Evolutionary conservation across 2,888 invertebrate genomes (phyloP).

Genomic region (Hartigia nigra): DNA sequence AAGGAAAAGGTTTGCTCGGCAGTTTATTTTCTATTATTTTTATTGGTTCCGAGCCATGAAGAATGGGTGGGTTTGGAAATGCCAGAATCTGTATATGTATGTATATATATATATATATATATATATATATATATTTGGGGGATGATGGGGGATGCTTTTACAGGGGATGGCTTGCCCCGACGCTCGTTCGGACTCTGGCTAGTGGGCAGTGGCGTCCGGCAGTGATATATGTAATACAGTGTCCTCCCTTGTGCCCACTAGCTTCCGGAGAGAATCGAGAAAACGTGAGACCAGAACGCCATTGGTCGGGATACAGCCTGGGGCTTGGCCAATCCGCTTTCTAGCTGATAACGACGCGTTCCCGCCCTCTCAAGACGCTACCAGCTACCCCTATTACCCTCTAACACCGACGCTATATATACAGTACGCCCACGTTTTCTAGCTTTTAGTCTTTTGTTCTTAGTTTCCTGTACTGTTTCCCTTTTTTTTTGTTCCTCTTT

Average conservation of each 20-base stretch:
- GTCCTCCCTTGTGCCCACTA: slow-evolving; percentile 22
- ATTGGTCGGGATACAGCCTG: slow-evolving; percentile 53
- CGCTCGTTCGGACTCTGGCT: slow-evolving; percentile 5
- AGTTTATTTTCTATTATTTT: slow-evolving; percentile 39
- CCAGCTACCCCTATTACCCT: slow-evolving; percentile 14
- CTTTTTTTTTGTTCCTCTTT: neutral
- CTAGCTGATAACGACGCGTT: slow-evolving; percentile 62
- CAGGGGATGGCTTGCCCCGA: neutral
- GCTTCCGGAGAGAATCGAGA: slow-evolving; percentile 51
- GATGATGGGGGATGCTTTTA: neutral
- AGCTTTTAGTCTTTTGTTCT: neutral
- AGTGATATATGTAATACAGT: slow-evolving; percentile 41
- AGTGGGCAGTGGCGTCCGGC: slow-evolving; percentile 43
- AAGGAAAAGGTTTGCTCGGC: slow-evolving; percentile 7
- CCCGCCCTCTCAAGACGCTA: slow-evolving; percentile 63
- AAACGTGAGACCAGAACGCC: slow-evolving; percentile 60
- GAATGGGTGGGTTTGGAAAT: neutral
- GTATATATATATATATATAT: neutral
- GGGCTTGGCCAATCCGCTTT: slow-evolving; percentile 58
- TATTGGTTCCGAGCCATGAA: slow-evolving; percentile 26
- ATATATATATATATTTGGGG: neutral
- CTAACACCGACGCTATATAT: neutral
- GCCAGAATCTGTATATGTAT: neutral
- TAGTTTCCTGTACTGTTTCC: neutral
- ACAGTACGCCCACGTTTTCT: neutral